Percentiles rank a stretch among this genome's conserved stretches.
These are phyloP conservation scores for Pyrochroa serraticornis DNA, from an alignment of 2,888 invertebrate species.

Conservation along the genomic window DNA sequence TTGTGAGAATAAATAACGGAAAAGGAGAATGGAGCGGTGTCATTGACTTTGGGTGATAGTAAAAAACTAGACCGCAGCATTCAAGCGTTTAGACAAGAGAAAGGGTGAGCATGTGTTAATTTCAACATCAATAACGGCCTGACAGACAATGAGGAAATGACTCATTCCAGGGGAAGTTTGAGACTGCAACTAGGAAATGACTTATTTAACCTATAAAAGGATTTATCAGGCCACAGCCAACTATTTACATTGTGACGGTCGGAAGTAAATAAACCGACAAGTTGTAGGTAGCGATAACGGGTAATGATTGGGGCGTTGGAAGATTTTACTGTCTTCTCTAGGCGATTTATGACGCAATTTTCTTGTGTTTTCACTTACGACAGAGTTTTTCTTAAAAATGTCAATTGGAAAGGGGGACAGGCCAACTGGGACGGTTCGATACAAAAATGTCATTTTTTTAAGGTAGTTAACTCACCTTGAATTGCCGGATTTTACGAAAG, in stretches of 20 bases:
- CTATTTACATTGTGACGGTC: no score
- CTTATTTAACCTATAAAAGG: neutral
- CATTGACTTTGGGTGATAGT: no score
- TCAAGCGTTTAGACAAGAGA: no score
- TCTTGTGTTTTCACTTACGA: slow-evolving; percentile 1
- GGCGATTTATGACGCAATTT: neutral
- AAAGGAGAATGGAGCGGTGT: neutral
- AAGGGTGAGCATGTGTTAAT: neutral
- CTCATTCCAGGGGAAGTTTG: slow-evolving; percentile 36
- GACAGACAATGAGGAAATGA: slow-evolving; percentile 39
- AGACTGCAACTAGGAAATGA: neutral
- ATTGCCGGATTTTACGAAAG: slow-evolving; percentile 14
- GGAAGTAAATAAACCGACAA: no score
- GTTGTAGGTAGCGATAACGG: slow-evolving; percentile 19
- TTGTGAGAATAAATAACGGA: slow-evolving; percentile 15
- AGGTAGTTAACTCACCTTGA: slow-evolving; percentile 31
- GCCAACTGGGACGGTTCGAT: slow-evolving; percentile 40
- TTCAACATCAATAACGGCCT: slow-evolving; percentile 13
- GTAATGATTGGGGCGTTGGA: neutral
- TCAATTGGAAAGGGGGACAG: slow-evolving; percentile 41
- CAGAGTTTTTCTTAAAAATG: slow-evolving; percentile 37
- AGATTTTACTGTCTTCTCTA: no score
- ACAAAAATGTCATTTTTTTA: slow-evolving; percentile 1
- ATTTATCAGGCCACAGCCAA: neutral
- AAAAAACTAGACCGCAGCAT: slow-evolving; percentile 5